Conservation (phyloP, 2,113 vertebrate genomes). For the Brachypteracias leptosomus region DNA sequence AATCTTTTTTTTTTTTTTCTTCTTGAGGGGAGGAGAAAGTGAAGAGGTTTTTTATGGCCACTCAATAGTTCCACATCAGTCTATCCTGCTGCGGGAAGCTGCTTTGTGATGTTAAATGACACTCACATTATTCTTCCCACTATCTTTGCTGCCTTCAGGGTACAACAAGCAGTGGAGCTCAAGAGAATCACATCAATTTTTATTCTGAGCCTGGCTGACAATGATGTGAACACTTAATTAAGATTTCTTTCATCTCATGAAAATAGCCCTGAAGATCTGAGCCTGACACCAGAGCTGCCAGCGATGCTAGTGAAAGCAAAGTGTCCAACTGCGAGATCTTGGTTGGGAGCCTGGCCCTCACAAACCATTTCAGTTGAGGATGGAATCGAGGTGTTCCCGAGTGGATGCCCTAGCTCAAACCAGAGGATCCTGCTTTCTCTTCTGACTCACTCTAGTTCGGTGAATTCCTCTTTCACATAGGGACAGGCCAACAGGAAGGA, state of each 20-base stretch:
- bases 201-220: slow-evolving; percentile 34
- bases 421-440: not conserved
- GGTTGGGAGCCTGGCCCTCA: not conserved
- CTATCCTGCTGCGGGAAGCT: not conserved
- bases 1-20: not conserved
- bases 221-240: slow-evolving; percentile 54
- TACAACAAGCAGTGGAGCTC: slow-evolving; percentile 1
- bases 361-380: not conserved
- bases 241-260: slow-evolving; percentile 27
- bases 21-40: not conserved
- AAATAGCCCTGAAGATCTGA: slow-evolving; percentile 7
- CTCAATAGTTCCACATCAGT: not conserved
- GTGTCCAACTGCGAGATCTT: not conserved
- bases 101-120: slow-evolving; percentile 43
- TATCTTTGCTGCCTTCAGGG: slow-evolving; percentile 25
- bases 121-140: slow-evolving; percentile 13
- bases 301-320: not conserved
- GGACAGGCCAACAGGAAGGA: not conserved
- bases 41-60: not conserved
- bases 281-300: not conserved
- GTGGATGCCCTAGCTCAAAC: not conserved
- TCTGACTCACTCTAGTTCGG: not conserved
- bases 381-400: not conserved
- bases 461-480: not conserved
- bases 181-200: not conserved